Evolutionary conservation across 2,113 vertebrate species (phyloP).

Genomic region (Zeus faber): DNA sequence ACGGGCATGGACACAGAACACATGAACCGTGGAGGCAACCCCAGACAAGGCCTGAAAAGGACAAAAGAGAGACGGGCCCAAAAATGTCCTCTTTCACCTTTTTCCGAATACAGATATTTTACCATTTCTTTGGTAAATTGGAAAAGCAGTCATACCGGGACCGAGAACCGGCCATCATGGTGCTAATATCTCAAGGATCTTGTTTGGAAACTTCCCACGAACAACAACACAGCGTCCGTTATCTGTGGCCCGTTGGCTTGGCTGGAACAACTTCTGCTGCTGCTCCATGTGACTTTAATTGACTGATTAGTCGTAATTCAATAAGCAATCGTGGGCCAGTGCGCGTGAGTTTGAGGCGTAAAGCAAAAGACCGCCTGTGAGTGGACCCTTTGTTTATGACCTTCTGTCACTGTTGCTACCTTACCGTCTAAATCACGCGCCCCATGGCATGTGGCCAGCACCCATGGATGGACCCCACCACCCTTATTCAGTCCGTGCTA

Average conservation of each 20-base stretch:
- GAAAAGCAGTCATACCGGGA: background rate
- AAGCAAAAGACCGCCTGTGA: conserved; percentile 69
- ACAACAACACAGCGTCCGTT: conserved; percentile 61
- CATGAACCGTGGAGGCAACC: conserved; percentile 56
- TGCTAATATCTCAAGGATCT: conserved; percentile 45
- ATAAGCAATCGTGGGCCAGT: conserved; percentile 71
- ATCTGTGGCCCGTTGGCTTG: conserved; percentile 43
- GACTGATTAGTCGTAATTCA: conserved; percentile 76
- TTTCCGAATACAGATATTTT: too few species aligned
- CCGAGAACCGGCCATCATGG: conserved; percentile 26
- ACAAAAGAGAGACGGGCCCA: conserved; percentile 18
- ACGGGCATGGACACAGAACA: conserved; percentile 36
- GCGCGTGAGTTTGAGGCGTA: conserved; percentile 73
- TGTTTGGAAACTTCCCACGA: conserved; percentile 66
- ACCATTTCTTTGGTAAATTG: background rate
- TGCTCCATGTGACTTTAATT: conserved; percentile 80
- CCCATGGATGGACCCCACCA: conserved; percentile 36
- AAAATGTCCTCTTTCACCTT: conserved; percentile 22
- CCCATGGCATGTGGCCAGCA: conserved; percentile 48
- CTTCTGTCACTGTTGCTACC: conserved; percentile 55
- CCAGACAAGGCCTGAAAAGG: conserved; percentile 33
- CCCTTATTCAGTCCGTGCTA: conserved; percentile 45
- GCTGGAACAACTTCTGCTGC: conserved; percentile 47
- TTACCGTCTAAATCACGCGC: conserved; percentile 64
- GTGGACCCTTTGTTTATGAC: conserved; percentile 66